A percentile compares a stretch with the other conserved stretches of the same genome.
Evolutionary conservation across 1,140 invertebrate species (phyloP).

Genomic region (Nasonia giraulti): DNA sequence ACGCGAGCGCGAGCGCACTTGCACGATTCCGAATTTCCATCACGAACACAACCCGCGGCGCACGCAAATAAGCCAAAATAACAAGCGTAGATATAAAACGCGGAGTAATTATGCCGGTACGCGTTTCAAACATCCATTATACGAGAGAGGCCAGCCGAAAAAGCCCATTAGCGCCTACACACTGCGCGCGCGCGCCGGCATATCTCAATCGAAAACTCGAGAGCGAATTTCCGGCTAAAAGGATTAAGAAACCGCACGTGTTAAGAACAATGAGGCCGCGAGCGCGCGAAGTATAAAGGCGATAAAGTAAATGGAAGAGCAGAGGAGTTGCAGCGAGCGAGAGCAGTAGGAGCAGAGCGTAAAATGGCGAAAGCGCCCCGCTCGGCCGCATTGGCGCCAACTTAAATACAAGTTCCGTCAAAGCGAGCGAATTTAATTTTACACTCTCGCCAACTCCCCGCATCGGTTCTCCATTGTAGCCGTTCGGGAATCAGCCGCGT

Average conservation of each 20-base stretch:
- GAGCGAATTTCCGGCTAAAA: neutral
- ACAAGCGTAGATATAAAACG: too few species aligned
- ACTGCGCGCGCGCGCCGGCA: too few species aligned
- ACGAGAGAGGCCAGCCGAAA: too few species aligned
- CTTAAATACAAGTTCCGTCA: constrained; percentile 30
- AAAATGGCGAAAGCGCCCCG: neutral
- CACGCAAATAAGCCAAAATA: too few species aligned
- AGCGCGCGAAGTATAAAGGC: neutral
- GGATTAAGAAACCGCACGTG: neutral
- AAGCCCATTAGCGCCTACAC: too few species aligned
- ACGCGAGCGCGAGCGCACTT: too few species aligned
- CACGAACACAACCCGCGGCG: too few species aligned
- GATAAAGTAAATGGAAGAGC: constrained; percentile 32
- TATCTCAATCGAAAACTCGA: too few species aligned
- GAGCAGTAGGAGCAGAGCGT: neutral
- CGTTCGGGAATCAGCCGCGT: constrained; percentile 22
- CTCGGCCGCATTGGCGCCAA: constrained; percentile 1
- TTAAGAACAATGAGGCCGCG: neutral
- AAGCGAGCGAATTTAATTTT: constrained; percentile 41
- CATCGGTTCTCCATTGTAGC: constrained; percentile 32
- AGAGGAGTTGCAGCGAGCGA: neutral
- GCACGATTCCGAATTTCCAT: too few species aligned
- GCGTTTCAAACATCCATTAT: too few species aligned
- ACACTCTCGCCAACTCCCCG: neutral
- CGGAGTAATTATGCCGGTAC: too few species aligned